These are phyloP conservation scores for Bombus affinis DNA, from an alignment of 1,140 invertebrate species.

Conservation along the genomic window DNA sequence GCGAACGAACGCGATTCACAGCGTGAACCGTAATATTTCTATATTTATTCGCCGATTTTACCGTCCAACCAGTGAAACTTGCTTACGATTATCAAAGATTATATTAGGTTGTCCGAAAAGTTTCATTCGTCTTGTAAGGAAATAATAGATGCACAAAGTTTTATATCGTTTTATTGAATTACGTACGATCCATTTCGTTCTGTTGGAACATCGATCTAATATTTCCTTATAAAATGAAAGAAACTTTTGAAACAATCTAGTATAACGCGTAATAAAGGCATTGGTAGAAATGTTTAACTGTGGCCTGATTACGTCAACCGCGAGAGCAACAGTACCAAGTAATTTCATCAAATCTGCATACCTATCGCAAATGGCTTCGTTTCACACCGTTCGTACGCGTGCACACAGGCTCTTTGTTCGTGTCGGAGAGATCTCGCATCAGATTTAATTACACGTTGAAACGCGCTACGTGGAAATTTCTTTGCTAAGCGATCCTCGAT, in stretches of 20 bases:
- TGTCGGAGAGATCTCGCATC: constrained; percentile 40
- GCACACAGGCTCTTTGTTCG: background rate
- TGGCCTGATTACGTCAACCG: constrained; percentile 56
- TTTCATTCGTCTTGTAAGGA: too few relatives aligned
- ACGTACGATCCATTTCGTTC: too few relatives aligned
- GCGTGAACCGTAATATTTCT: background rate
- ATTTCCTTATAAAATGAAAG: too few relatives aligned
- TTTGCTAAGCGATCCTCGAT: background rate
- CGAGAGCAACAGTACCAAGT: background rate
- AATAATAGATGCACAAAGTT: too few relatives aligned
- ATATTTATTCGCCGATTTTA: background rate
- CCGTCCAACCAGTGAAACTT: constrained; percentile 43
- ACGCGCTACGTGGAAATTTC: constrained; percentile 26
- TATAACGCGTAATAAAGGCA: background rate
- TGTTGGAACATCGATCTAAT: too few relatives aligned
- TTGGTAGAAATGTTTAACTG: constrained; percentile 12
- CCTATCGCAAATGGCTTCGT: constrained; percentile 28
- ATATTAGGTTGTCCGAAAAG: too few relatives aligned
- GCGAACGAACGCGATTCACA: constrained; percentile 31
- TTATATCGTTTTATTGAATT: too few relatives aligned
- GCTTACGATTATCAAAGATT: constrained; percentile 40
- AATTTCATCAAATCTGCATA: constrained; percentile 61
- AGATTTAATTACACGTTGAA: constrained; percentile 43
- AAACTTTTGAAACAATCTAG: too few relatives aligned
- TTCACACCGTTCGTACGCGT: background rate